These are phyloP conservation scores for Drosophila pseudoananassae DNA, from an alignment of 1,140 invertebrate species.

Conservation along the genomic window DNA sequence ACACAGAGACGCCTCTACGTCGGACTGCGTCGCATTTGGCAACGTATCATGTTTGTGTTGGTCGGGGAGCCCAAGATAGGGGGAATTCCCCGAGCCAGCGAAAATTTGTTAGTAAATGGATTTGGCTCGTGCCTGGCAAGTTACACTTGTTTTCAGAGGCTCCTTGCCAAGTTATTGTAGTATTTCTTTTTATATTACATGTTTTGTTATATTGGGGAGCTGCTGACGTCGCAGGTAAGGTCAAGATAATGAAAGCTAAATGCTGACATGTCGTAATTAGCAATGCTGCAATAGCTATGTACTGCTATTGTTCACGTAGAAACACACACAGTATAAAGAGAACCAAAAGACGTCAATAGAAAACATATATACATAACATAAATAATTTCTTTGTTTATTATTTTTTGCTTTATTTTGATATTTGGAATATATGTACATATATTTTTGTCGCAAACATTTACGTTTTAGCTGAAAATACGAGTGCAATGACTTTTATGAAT, in stretches of 20 bases:
- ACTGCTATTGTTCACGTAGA: too few relatives aligned
- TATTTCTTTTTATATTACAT: neutral
- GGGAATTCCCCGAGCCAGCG: constrained; percentile 22
- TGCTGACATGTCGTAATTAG: neutral
- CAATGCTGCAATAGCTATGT: too few relatives aligned
- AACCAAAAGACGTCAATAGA: too few relatives aligned
- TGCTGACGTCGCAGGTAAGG: neutral
- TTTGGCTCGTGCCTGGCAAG: constrained; percentile 1
- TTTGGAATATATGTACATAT: too few relatives aligned
- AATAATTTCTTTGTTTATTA: too few relatives aligned
- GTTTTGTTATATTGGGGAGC: neutral
- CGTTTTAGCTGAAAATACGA: too few relatives aligned
- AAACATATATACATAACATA: too few relatives aligned
- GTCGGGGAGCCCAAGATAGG: constrained; percentile 21
- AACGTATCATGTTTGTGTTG: constrained; percentile 21
- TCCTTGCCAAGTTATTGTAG: neutral
- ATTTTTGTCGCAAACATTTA: too few relatives aligned
- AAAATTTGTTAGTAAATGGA: constrained; percentile 35
- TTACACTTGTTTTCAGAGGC: constrained; percentile 1
- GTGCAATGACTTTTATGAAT: too few relatives aligned
- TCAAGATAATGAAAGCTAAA: neutral
- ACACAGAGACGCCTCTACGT: neutral
- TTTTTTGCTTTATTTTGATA: too few relatives aligned
- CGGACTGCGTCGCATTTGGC: constrained; percentile 27
- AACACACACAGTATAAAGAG: neutral